Evolutionary conservation across 2,888 invertebrate genomes (phyloP).

Genomic region (Thumatha senex): DNA sequence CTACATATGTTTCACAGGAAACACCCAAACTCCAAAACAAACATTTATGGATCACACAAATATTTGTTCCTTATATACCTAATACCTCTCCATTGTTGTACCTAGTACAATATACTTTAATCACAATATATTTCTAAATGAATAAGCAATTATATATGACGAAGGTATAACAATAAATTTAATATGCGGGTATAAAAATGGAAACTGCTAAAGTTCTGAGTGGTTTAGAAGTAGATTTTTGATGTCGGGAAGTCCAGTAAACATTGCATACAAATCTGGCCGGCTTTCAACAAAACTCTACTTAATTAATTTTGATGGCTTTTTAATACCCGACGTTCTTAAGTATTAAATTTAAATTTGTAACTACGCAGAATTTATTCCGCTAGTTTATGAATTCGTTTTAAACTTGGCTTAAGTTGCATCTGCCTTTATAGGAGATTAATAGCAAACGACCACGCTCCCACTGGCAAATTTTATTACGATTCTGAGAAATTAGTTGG

Average conservation of each 20-base stretch:
- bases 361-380: constrained; percentile 46
- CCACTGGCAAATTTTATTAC: too few species aligned
- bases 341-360: constrained; percentile 58
- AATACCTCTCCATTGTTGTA: too few species aligned
- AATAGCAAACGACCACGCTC: too few species aligned
- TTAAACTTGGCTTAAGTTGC: constrained; percentile 9
- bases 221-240: constrained; percentile 43
- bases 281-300: constrained; percentile 51
- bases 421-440: too few species aligned
- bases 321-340: constrained; percentile 56
- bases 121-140: too few species aligned
- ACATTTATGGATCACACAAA: too few species aligned
- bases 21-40: too few species aligned
- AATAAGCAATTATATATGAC: too few species aligned
- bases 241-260: constrained; percentile 47
- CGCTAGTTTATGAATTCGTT: constrained; percentile 58
- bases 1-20: too few species aligned
- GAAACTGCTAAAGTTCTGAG: constrained; percentile 48
- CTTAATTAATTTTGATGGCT: constrained; percentile 63
- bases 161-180: constrained; percentile 32
- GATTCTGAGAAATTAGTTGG: too few species aligned
- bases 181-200: constrained; percentile 43
- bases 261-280: constrained; percentile 63
- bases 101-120: too few species aligned
- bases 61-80: too few species aligned